A percentile compares a stretch with the other conserved stretches of the same genome.
Conservation (phyloP, 2,113 vertebrate genomes). For the Vulpes ferrilata region DNA sequence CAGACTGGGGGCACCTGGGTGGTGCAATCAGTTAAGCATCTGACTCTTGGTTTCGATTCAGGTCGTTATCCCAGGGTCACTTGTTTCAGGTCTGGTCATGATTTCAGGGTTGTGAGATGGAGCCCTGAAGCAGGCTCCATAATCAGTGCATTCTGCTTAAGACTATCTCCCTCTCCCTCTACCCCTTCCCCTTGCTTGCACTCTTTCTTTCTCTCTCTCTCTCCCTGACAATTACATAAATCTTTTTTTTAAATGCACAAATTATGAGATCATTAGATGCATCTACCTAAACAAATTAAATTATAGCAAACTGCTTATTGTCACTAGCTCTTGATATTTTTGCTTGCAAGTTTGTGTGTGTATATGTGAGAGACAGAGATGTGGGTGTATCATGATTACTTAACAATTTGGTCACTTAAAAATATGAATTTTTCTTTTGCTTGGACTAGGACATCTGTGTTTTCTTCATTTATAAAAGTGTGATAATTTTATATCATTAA, state of each 20-base stretch:
- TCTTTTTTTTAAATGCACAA: background rate
- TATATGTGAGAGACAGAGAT: background rate
- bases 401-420: background rate
- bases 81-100: too few relatives aligned
- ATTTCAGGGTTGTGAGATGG: too few relatives aligned
- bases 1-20: background rate
- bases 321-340: background rate
- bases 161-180: background rate
- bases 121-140: background rate
- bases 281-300: conserved; percentile 2
- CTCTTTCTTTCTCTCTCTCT: background rate
- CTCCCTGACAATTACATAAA: background rate
- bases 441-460: background rate
- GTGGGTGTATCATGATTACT: background rate
- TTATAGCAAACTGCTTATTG: background rate
- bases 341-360: background rate
- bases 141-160: background rate
- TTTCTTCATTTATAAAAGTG: background rate
- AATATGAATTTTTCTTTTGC: background rate
- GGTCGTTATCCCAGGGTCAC: background rate
- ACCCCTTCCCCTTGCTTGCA: background rate
- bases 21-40: background rate
- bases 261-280: background rate
- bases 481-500: background rate
- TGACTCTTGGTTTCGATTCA: background rate